Base-by-base conservation (phyloP, 2,888 invertebrate genomes). In the Mechanitis mazaeus region DNA sequence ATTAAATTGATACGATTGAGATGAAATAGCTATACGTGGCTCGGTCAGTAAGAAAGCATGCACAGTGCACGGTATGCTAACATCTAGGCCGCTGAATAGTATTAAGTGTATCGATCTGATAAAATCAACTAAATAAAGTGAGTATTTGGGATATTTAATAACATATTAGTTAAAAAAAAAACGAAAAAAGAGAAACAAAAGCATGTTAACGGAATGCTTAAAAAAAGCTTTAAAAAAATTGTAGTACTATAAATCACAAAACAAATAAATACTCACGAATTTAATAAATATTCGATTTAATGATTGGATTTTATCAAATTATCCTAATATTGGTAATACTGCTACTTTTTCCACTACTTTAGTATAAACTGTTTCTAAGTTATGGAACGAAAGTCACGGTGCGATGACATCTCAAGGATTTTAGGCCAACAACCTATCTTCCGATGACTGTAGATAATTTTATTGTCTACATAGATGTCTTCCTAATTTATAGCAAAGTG, bases 81-180 rank as follows among this genome's bases (percentile, higher is more conserved):
- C 59, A 59, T 59, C 46, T 59, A 59, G 59, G 59, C 33, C 59
- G 35, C 6, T 46, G 53, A 46, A 46, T 59, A 54, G 28, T 54
- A 45, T 45, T 46, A 42, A 11, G 53, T 28, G 33, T 58, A 53
- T 53, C 53, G 53, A 58, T 58, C 31, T 58, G 3, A 42, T 11
- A 33, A 42, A 54, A 59, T 54, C 45, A 35, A 35, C 4, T 35
- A 9, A 9, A 42, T 6, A 42, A 20, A 20, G 20, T 20, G 20
- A 20, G 20, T 20, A 20, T 20, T 20, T 20, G 20, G 20, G 20
- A 20, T 20, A 20, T 20, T 20, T 20, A 20, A 20, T 20, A 20
- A 20, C 0, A 20, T 20, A 20, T 20, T 20, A 20, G 20, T 20
- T 20, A 20, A 20, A 20, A 20, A 20, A 20, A 20, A 20, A 20